Evolutionary conservation across 2,888 invertebrate genomes (phyloP).

Genomic region (Cylloceria caligata): DNA sequence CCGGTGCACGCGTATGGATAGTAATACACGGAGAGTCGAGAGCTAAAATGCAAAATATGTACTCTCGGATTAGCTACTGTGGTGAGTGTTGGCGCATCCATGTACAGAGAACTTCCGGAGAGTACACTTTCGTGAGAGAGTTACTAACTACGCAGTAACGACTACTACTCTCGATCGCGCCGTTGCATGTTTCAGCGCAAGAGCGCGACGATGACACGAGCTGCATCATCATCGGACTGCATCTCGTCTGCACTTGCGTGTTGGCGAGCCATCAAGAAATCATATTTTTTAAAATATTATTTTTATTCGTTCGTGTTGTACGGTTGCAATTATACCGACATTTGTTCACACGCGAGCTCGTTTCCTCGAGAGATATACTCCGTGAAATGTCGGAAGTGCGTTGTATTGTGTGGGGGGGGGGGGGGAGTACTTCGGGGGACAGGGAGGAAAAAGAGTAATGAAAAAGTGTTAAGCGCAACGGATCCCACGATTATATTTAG

Average conservation of each 20-base stretch:
- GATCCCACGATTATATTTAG: conserved; percentile 57
- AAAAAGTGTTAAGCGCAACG: conserved; percentile 60
- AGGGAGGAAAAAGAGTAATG: conserved; percentile 23
- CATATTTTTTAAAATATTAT: conserved; percentile 21
- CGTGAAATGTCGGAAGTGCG: conserved; percentile 61
- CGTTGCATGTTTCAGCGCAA: conserved; percentile 14
- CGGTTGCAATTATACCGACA: conserved; percentile 16
- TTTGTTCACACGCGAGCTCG: conserved; percentile 45
- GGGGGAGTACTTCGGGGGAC: not conserved
- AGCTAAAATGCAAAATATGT: conserved; percentile 15
- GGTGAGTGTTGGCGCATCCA: conserved; percentile 18
- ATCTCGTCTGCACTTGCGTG: conserved; percentile 11
- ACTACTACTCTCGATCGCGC: conserved; percentile 21
- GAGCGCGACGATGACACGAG: conserved; percentile 21
- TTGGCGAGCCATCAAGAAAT: conserved; percentile 4
- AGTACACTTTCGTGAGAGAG: conserved; percentile 45
- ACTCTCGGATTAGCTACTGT: not conserved
- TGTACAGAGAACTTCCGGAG: conserved; percentile 18
- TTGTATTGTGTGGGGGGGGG: too few relatives aligned
- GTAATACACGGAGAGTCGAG: not conserved
- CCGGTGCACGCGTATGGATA: conserved; percentile 33
- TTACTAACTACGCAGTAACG: conserved; percentile 36
- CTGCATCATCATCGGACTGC: conserved; percentile 3
- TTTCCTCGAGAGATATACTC: conserved; percentile 31
- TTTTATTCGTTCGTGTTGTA: conserved; percentile 7